Percentiles rank a stretch among this genome's conserved stretches.
phyloP scores from a whole-genome alignment of 1,140 invertebrate genomes.

The Caenorhabditis tropicalis region DNA sequence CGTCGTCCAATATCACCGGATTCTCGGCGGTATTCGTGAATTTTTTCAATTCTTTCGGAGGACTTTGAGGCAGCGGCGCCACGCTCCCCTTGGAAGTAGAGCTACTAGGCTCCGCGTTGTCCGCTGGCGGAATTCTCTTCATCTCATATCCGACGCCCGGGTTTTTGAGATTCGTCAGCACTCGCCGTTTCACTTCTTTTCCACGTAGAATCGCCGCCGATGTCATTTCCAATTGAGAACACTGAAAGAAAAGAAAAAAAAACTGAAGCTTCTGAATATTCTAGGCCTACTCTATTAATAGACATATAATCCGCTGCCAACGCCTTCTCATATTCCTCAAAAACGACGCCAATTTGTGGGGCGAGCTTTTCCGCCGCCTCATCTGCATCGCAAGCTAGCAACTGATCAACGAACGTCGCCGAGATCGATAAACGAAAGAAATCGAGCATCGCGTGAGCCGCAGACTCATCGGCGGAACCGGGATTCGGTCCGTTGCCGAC shows the following conservation, averaged over 20 bases:
- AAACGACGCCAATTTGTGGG: neutral
- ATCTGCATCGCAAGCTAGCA: neutral
- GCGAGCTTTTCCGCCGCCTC: neutral
- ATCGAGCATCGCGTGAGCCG: slow-evolving; percentile 1
- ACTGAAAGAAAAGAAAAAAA: neutral
- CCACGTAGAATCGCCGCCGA: neutral
- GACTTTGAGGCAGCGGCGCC: too few relatives aligned
- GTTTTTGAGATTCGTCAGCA: neutral
- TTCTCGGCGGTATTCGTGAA: neutral
- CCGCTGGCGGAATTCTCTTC: too few relatives aligned
- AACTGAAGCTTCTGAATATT: neutral
- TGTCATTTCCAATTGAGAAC: neutral
- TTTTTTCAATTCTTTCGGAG: too few relatives aligned
- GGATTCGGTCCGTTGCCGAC: neutral
- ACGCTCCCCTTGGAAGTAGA: too few relatives aligned
- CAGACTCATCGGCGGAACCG: neutral
- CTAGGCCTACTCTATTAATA: neutral
- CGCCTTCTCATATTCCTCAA: neutral
- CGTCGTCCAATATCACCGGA: neutral
- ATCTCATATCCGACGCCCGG: neutral
- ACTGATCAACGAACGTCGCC: neutral
- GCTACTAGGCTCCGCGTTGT: too few relatives aligned
- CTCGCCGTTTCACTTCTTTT: neutral
- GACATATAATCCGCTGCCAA: neutral
- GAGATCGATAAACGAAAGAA: neutral